These are phyloP conservation scores for Ondatra zibethicus DNA, from an alignment of 2,113 vertebrate species.

Conservation along the genomic window DNA sequence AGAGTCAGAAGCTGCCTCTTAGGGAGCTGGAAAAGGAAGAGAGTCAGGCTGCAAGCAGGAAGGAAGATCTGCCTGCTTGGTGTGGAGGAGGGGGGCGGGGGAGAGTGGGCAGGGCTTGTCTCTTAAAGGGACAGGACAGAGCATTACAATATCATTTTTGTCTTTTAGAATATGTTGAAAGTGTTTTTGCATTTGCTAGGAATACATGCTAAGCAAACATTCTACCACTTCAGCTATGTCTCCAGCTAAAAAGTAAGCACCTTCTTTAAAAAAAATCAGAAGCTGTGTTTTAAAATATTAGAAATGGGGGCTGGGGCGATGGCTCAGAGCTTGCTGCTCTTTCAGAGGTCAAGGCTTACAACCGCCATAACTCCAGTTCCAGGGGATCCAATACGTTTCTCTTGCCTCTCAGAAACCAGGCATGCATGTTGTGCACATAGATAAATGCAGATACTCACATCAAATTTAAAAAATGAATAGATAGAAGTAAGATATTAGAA, in stretches of 20 bases:
- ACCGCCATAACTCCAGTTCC: not conserved
- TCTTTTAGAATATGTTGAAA: not conserved
- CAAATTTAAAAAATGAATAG: not conserved
- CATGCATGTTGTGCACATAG: not conserved
- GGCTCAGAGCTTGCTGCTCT: not conserved
- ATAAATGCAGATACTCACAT: not conserved
- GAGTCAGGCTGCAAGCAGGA: too few relatives aligned
- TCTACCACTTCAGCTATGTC: not conserved
- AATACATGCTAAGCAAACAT: not conserved
- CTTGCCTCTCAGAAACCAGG: not conserved
- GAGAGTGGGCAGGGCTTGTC: too few relatives aligned
- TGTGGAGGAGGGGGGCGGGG: too few relatives aligned
- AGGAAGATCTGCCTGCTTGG: too few relatives aligned
- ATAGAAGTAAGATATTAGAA: constrained; percentile 7
- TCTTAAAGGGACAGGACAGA: too few relatives aligned
- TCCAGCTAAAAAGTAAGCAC: not conserved
- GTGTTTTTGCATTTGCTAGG: not conserved
- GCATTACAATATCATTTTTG: not conserved
- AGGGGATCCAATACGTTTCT: not conserved
- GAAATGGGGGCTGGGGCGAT: not conserved
- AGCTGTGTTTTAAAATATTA: constrained; percentile 30
- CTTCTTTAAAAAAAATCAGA: not conserved
- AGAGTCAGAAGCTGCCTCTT: too few relatives aligned
- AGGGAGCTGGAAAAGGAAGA: too few relatives aligned
- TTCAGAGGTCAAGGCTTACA: not conserved